phyloP scores from a whole-genome alignment of 1,140 invertebrate species.

The Luehdorfia chinensis region DNA sequence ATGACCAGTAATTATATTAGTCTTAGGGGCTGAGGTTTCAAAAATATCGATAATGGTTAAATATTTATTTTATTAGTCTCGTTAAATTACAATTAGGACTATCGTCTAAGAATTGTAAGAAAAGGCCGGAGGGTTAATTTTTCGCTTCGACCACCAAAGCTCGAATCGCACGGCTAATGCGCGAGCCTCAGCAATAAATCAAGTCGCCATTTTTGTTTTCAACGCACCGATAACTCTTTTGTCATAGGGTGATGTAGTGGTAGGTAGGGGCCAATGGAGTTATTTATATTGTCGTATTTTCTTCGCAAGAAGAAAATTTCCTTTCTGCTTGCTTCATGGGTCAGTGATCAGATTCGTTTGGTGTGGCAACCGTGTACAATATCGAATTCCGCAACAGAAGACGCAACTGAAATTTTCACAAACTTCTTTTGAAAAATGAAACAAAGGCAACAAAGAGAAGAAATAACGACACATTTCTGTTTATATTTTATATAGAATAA shows the following conservation, averaged over 20 bases:
- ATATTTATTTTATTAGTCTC: too few relatives aligned
- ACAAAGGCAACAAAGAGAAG: too few relatives aligned
- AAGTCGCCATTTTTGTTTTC: constrained; percentile 75
- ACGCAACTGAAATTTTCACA: constrained; percentile 25
- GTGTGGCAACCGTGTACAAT: constrained; percentile 32
- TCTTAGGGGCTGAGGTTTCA: too few relatives aligned
- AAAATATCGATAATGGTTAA: too few relatives aligned
- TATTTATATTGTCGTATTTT: constrained; percentile 76
- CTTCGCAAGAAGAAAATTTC: constrained; percentile 72
- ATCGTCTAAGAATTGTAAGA: too few relatives aligned
- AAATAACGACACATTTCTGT: too few relatives aligned
- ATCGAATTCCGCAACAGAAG: constrained; percentile 23
- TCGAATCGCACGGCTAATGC: constrained; percentile 51
- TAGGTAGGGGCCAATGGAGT: constrained; percentile 65
- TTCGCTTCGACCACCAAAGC: constrained; percentile 22
- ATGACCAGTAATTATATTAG: too few relatives aligned
- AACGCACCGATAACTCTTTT: constrained; percentile 77
- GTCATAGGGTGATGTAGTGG: constrained; percentile 73
- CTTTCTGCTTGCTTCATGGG: constrained; percentile 74
- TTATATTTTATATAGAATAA: too few relatives aligned
- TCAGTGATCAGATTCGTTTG: constrained; percentile 70
- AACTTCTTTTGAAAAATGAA: too few relatives aligned
- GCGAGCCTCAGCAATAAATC: constrained; percentile 55
- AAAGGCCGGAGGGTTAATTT: constrained; percentile 12
- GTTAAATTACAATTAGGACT: too few relatives aligned